Conservation (phyloP, 2,113 vertebrate genomes). For the Saguinus midas region DNA sequence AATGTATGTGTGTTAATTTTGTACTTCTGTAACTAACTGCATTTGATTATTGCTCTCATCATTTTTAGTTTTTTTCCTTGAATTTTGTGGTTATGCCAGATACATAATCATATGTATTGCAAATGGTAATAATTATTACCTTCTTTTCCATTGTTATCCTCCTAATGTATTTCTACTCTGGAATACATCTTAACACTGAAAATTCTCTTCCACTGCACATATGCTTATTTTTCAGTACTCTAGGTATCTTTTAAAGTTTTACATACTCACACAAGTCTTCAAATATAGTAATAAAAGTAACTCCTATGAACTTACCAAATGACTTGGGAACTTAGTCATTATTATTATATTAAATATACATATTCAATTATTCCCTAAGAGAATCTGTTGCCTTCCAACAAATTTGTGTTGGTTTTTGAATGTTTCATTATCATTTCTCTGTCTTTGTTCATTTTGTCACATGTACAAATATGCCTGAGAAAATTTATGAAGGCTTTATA, state of each 20-base stretch:
- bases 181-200: neutral
- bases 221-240: neutral
- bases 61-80: neutral
- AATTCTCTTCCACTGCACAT: neutral
- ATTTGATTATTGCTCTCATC: neutral
- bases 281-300: neutral
- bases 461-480: neutral
- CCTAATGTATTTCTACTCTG: neutral
- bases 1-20: neutral
- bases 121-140: neutral
- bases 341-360: neutral
- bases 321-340: neutral
- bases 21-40: neutral
- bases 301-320: neutral
- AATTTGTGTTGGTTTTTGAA: neutral
- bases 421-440: neutral
- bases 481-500: neutral
- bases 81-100: neutral
- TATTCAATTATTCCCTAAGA: neutral
- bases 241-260: neutral
- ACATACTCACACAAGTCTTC: neutral
- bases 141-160: neutral
- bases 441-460: neutral
- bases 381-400: neutral
- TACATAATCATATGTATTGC: neutral